Conservation (phyloP, 1,140 invertebrate genomes). For the Drosophila insularis region DNA sequence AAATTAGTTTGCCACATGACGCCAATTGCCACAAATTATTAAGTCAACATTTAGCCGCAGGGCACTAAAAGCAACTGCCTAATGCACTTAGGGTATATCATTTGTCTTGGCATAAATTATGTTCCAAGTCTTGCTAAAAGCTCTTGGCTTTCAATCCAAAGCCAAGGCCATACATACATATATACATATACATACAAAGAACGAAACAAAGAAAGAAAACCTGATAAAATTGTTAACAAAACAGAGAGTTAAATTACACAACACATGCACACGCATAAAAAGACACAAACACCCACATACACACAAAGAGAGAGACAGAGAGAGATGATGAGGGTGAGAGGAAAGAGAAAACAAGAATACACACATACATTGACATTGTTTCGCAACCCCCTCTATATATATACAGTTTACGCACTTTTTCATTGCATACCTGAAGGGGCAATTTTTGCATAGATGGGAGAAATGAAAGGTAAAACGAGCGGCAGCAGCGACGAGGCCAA, state of each 20-base stretch:
- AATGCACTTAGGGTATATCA: slow-evolving; percentile 65
- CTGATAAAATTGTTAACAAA: slow-evolving; percentile 76
- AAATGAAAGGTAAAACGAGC: slow-evolving; percentile 15
- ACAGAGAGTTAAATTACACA: slow-evolving; percentile 67
- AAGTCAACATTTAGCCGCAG: slow-evolving; percentile 49
- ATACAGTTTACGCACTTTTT: slow-evolving; percentile 60
- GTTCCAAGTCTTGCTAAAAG: slow-evolving; percentile 18
- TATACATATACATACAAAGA: too few species aligned
- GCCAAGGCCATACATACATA: slow-evolving; percentile 18
- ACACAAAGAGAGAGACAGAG: slow-evolving; percentile 8
- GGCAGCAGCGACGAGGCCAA: background rate
- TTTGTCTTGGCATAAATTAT: slow-evolving; percentile 74
- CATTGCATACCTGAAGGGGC: slow-evolving; percentile 76
- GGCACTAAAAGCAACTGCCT: slow-evolving; percentile 60
- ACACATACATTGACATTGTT: background rate
- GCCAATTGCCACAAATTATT: slow-evolving; percentile 77
- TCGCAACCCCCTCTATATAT: background rate
- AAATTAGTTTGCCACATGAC: slow-evolving; percentile 70
- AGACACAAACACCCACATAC: background rate
- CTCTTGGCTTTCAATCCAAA: slow-evolving; percentile 6
- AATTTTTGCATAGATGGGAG: slow-evolving; percentile 38
- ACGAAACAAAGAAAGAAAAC: slow-evolving; percentile 24
- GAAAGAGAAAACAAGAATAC: background rate
- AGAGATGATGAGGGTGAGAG: too few species aligned
- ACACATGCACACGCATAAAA: slow-evolving; percentile 19